A percentile compares a stretch with the other conserved stretches of the same genome.
These are phyloP conservation scores for Mythimna loreyi DNA, from an alignment of 2,888 invertebrate genomes.

Conservation along the genomic window DNA sequence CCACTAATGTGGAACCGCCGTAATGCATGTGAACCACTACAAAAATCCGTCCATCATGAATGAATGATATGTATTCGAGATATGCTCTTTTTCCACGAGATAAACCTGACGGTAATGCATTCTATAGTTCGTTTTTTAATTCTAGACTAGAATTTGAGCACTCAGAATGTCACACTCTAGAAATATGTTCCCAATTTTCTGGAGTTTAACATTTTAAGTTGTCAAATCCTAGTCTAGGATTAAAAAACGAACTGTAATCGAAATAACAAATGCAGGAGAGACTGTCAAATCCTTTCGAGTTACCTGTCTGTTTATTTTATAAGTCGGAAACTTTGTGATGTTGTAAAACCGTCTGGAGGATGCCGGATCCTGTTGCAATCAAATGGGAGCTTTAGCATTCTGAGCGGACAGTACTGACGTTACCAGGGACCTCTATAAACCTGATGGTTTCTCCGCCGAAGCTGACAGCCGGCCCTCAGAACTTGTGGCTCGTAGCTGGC, in stretches of 20 bases:
- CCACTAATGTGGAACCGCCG: no score
- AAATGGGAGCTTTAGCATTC: slow-evolving; percentile 35
- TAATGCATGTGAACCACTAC: neutral
- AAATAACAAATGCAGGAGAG: slow-evolving; percentile 1
- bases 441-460: slow-evolving; percentile 70
- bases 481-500: slow-evolving; percentile 79
- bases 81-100: slow-evolving; percentile 7
- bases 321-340: slow-evolving; percentile 16
- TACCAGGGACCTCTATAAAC: slow-evolving; percentile 62
- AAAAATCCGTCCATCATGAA: neutral
- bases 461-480: slow-evolving; percentile 75
- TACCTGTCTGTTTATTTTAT: slow-evolving; percentile 35
- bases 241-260: no score
- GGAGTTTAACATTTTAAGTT: no score
- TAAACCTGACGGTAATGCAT: slow-evolving; percentile 8
- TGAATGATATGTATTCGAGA: neutral
- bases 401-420: slow-evolving; percentile 27
- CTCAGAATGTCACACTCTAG: no score
- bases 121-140: no score
- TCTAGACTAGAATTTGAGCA: no score
- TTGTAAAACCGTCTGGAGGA: slow-evolving; percentile 10
- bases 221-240: no score
- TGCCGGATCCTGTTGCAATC: neutral
- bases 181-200: no score
- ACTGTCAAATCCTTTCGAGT: slow-evolving; percentile 21